Conservation (phyloP, 2,888 invertebrate species). For the Eremobia ochroleuca region DNA sequence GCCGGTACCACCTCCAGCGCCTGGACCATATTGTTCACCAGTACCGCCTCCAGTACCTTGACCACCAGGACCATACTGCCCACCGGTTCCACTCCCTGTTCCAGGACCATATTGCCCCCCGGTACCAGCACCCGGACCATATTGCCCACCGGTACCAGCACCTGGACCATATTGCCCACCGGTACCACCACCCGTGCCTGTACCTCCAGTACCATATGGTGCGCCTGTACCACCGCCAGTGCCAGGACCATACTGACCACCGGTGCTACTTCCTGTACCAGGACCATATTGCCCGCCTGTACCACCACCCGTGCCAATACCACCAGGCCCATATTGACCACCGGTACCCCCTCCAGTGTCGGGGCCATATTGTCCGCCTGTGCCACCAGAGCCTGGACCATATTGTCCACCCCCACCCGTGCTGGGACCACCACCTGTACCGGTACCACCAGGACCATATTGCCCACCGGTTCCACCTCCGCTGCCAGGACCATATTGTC, state of each 20-base stretch:
- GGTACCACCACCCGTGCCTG: background rate
- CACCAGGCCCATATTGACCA: constrained; percentile 8
- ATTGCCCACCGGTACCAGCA: constrained; percentile 16
- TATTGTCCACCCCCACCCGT: constrained; percentile 22
- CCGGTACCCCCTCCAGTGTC: background rate
- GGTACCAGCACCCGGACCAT: background rate
- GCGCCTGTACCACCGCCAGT: background rate
- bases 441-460: constrained; percentile 31
- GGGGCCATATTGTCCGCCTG: constrained; percentile 24
- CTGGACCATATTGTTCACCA: constrained; percentile 17
- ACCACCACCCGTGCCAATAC: constrained; percentile 2
- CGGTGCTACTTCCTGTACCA: constrained; percentile 2
- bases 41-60: background rate
- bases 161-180: constrained; percentile 43
- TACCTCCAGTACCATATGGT: constrained; percentile 10
- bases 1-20: background rate
- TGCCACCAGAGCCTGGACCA: constrained; percentile 11
- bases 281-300: constrained; percentile 30
- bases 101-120: background rate
- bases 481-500: constrained; percentile 25
- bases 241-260: constrained; percentile 38
- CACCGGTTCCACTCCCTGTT: background rate
- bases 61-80: background rate
- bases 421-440: constrained; percentile 1
- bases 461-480: constrained; percentile 6